Evolutionary conservation across 2,113 vertebrate species (phyloP).

Genomic region (Kobus ellipsiprymnus): DNA sequence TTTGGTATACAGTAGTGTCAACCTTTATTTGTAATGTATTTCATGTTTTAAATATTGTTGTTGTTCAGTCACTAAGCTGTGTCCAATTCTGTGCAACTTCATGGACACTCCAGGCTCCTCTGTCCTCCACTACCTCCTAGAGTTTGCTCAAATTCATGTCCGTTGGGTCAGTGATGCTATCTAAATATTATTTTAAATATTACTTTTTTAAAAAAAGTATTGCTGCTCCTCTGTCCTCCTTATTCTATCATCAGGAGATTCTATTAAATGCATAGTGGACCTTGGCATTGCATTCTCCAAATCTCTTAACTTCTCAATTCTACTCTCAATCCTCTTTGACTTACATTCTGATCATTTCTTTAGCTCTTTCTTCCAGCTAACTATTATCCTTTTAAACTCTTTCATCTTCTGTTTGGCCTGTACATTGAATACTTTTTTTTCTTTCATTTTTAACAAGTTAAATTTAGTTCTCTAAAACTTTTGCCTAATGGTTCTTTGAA

Average conservation of each 20-base stretch:
- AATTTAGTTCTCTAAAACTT: not conserved
- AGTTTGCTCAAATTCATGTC: not conserved
- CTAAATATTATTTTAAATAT: not conserved
- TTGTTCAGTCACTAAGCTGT: not conserved
- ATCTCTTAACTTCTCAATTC: not conserved
- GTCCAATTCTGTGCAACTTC: not conserved
- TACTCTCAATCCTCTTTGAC: not conserved
- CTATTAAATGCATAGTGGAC: not conserved
- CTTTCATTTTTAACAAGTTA: not conserved
- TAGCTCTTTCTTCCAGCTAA: not conserved
- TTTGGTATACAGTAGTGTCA: not conserved
- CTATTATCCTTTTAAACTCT: not conserved
- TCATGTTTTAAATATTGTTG: not conserved
- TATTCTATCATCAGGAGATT: not conserved
- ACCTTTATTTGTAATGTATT: not conserved
- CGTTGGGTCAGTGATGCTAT: not conserved
- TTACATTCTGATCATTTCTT: not conserved
- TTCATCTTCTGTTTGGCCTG: not conserved
- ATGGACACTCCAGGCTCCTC: not conserved
- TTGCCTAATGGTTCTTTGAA: not conserved
- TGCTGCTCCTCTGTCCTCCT: not conserved
- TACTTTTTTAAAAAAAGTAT: not conserved
- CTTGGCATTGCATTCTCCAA: not conserved
- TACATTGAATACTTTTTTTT: not conserved
- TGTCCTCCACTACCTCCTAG: not conserved